Conservation (phyloP, 23 tunicate species). For the Diplosoma virens region DNA sequence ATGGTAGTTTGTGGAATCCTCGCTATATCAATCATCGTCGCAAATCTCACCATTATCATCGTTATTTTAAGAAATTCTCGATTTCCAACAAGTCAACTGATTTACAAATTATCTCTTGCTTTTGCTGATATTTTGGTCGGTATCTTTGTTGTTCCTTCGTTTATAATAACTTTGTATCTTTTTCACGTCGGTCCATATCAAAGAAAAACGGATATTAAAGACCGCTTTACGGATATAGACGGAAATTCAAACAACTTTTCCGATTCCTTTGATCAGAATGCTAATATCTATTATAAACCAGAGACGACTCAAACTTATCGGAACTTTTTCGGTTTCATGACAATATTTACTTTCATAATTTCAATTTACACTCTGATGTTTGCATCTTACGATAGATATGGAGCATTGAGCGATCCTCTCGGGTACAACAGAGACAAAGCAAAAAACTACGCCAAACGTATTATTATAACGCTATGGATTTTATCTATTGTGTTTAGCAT, state of each 20-base stretch:
- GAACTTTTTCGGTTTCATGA: constrained; percentile 12
- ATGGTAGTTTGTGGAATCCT: constrained; percentile 25
- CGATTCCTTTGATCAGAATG: neutral
- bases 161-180: neutral
- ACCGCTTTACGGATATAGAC: too few species aligned
- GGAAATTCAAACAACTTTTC: neutral
- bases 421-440: constrained; percentile 23
- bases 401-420: constrained; percentile 34
- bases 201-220: neutral
- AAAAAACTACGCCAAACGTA: constrained; percentile 1
- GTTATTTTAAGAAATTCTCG: constrained; percentile 12
- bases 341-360: constrained; percentile 20
- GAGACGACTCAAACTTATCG: neutral
- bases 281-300: neutral
- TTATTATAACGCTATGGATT: neutral
- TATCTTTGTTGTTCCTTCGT: constrained; percentile 19
- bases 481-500: neutral
- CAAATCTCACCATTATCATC: constrained; percentile 19
- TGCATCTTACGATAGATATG: constrained; percentile 62
- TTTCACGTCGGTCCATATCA: neutral
- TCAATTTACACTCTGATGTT: constrained; percentile 69
- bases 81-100: constrained; percentile 8
- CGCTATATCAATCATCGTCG: constrained; percentile 9
- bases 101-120: constrained; percentile 23
- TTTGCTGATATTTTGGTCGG: constrained; percentile 36